These are phyloP conservation scores for Cromileptes altivelis DNA, from an alignment of 2,113 vertebrate genomes.

Conservation along the genomic window DNA sequence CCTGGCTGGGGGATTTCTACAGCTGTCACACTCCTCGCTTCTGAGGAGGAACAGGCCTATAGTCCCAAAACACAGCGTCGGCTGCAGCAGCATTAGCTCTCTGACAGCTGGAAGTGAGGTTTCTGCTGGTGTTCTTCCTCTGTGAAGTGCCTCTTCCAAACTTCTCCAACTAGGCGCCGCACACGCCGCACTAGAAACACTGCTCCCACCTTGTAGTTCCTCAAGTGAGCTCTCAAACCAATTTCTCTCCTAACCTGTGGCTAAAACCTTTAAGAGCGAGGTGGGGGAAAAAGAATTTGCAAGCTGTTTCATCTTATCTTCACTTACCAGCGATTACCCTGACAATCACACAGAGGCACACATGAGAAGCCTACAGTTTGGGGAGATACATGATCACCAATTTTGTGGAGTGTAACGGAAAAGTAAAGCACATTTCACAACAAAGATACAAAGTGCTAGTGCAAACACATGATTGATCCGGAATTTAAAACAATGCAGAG, in stretches of 20 bases:
- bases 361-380: too few relatives aligned
- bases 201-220: constrained; percentile 25
- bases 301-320: too few relatives aligned
- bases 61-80: constrained; percentile 64
- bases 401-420: too few relatives aligned
- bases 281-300: too few relatives aligned
- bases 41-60: constrained; percentile 65
- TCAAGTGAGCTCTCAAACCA: constrained; percentile 41
- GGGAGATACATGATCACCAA: too few relatives aligned
- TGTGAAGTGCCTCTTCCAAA: constrained; percentile 73
- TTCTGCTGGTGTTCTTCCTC: constrained; percentile 55
- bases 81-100: constrained; percentile 56
- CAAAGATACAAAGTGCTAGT: too few relatives aligned
- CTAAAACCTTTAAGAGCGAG: constrained; percentile 12
- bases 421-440: too few relatives aligned
- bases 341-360: too few relatives aligned
- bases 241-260: constrained; percentile 20
- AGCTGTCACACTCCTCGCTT: constrained; percentile 79
- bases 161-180: constrained; percentile 58
- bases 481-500: too few relatives aligned
- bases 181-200: constrained; percentile 34
- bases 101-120: constrained; percentile 73
- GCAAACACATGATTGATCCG: too few relatives aligned
- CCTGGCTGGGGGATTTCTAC: constrained; percentile 77
- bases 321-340: too few relatives aligned